Evolutionary conservation across 2,797 vertebrate species (phyloP), one percentile per base, ranked within the genome.

Genomic region (Urocyon cinereoargenteus): DNA sequence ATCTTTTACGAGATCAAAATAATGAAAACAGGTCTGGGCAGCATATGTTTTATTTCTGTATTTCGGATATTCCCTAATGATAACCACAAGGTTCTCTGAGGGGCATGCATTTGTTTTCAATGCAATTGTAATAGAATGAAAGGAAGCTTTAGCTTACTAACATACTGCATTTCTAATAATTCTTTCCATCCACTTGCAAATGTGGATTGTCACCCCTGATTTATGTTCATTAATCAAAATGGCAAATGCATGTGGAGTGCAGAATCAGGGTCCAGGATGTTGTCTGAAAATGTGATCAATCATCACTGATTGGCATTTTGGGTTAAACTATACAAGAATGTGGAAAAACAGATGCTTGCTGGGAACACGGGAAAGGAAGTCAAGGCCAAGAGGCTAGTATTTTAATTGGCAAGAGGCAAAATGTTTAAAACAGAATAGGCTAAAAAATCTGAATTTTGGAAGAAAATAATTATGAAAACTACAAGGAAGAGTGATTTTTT

Each of bases 181-280:
- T 68, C 94, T 90, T 83, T 96, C 94, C 94, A 90, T 95, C 95
- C 96, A 98, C 64, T 91, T 96, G 26, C 98, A 97, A 96, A 95
- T 83, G 34, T 51, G 83, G 97, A 93, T 95, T 96, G 97, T 98
- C 97, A 97, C 73, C 93, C 59, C 75, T 88, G 87, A 95, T 97
- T 98, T 94, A 91, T 34, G 88, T 92, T 98, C 96, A 96, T 97
- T 98, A 98, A 98, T 98, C 96, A 98, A 90, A 98, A 95, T 19
- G 87, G 89, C 95, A 98, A 98, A 98, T 31, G 87, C 90, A 97
- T 62, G 93, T 97, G 97, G 91, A 98, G 79, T 77, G 88, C 55
- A 95, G 87, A 98, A 87, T 62, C 97, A 78, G 78, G 90, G 98
- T 98, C 70, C 77, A 97, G 92, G 82, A 93, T 95, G 68, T 55